Base-by-base conservation (phyloP, 2,797 vertebrate species). In the Sparus aurata region DNA sequence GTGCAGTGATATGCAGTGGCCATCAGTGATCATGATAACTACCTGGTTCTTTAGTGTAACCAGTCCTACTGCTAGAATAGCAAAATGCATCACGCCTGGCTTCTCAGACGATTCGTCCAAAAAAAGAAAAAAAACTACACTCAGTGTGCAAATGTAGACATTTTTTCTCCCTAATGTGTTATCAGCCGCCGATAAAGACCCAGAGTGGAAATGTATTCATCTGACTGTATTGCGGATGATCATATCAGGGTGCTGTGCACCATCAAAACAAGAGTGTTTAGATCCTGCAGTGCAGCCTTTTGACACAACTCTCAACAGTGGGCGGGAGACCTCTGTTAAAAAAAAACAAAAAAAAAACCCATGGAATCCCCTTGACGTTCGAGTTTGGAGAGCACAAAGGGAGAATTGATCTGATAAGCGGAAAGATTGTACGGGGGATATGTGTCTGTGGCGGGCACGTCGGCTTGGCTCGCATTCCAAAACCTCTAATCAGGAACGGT, bases 401-500 rank as follows among this genome's bases (percentile, higher is more conserved):
- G 73, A 75, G 65, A 79, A 83, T 70, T 81, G 83, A 86, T 89
- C 77, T 73, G 88, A 91, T 77, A 80, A 83, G 85, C 5, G 20
- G 2, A 53, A 60, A 76, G 74, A 84, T 80, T 68, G 79, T 64
- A 38, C 38, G 5, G 60, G 67, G 70, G 45, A 76, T 47, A 41
- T 71, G 83, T 80, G 58, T n/a, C 43, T 47, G 57, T 77, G 47
- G 30, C 20, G 2, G 53, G 45, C 43, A n/a, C 49, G 34, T 84
- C 86, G 49, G 53, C 60, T 72, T 71, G 73, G 80, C 82, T 82
- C 15, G 1, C 25, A 82, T 82, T 83, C 73, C 77, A 75, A 67
- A 75, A 70, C 61, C 65, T 80, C 81, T 68, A 81, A 92, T 92
- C 83, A 87, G 73, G 89, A 90, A 79, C 54, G 62, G 69, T 73